Conservation (phyloP, 2,888 invertebrate genomes). For the Leistus spinibarbis region DNA sequence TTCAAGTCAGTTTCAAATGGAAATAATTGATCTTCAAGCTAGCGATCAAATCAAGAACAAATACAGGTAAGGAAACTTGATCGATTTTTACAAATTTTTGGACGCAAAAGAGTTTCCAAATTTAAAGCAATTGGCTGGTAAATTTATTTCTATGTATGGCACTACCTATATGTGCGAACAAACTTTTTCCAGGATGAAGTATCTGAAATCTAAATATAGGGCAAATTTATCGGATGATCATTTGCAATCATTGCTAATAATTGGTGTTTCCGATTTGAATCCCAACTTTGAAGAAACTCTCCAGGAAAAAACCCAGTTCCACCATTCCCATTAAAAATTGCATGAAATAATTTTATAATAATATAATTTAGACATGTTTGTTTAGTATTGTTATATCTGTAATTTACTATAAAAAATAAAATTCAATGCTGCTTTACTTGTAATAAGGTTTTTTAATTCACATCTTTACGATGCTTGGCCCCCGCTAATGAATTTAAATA, state of each 20-base stretch:
- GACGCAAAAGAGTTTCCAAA: slow-evolving; percentile 33
- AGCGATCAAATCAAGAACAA: slow-evolving; percentile 9
- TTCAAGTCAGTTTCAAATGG: slow-evolving; percentile 10
- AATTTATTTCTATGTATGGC: slow-evolving; percentile 15
- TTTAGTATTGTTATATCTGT: slow-evolving; percentile 24
- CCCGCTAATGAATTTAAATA: slow-evolving; percentile 20
- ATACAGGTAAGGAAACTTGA: background rate
- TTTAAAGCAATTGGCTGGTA: no score
- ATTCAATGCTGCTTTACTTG: slow-evolving; percentile 22
- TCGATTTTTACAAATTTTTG: slow-evolving; percentile 22
- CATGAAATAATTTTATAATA: slow-evolving; percentile 24
- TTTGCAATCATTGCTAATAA: no score
- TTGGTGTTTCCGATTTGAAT: slow-evolving; percentile 24
- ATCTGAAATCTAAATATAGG: no score
- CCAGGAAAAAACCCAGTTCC: slow-evolving; percentile 20
- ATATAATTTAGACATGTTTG: slow-evolving; percentile 28
- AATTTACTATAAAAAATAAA: slow-evolving; percentile 25
- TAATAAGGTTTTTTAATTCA: slow-evolving; percentile 22
- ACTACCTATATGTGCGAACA: slow-evolving; percentile 20
- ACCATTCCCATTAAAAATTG: slow-evolving; percentile 22
- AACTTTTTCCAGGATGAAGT: slow-evolving; percentile 15
- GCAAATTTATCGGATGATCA: no score
- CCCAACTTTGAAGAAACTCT: slow-evolving; percentile 24
- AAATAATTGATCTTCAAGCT: slow-evolving; percentile 27
- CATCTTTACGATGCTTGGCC: slow-evolving; percentile 17